Base-by-base conservation (phyloP, 2,797 vertebrate genomes). In the Poeciliopsis infans region DNA sequence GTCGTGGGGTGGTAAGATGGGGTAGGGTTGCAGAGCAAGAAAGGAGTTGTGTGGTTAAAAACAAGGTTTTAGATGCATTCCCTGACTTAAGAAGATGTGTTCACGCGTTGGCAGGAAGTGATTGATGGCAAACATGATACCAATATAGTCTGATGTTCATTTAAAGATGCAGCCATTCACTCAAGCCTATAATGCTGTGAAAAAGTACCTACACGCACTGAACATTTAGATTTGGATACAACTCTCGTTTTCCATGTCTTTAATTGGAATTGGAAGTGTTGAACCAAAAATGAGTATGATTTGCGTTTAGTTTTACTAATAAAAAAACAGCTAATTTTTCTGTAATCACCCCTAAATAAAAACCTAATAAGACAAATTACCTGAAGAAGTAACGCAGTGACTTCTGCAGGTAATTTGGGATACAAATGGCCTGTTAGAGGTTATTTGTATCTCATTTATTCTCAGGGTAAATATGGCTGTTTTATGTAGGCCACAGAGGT, bases 41-140 rank as follows among this genome's bases (percentile, higher is more conserved):
- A 68, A 39, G 39, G 8, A 41, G 18, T 68, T 68, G 64, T 23
- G 23, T 2, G 36, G 13, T 68, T 68, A 36, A 68, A 68, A 41
- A 68, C 5, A 71, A 71, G 68, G 12, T 15, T 43, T 70, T n/a
- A 70, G 57, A 55, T 28, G n/a, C 2, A 10, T 18, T 76, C n/a
- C 41, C 4, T 74, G 33, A 53, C 45, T 84, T 25, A 2, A 53
- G 0, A 39, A 66, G 39, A 79, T 8, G 49, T 80, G 18, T 72
- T 77, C 76, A 69, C 49, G 45, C 59, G 16, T 83, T 86, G 86
- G 72, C 78, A 47, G 31, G 33, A 78, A 79, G 81, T 0, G 69
- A 75, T 39, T 8, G n/a, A 77, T 70, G 43, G 12, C 13, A 39
- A 77, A 55, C 72, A 28, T 53, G 53, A 68, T 71, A 45, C 53